Conservation (phyloP, 2,797 vertebrate genomes). For the Pampus argenteus region DNA sequence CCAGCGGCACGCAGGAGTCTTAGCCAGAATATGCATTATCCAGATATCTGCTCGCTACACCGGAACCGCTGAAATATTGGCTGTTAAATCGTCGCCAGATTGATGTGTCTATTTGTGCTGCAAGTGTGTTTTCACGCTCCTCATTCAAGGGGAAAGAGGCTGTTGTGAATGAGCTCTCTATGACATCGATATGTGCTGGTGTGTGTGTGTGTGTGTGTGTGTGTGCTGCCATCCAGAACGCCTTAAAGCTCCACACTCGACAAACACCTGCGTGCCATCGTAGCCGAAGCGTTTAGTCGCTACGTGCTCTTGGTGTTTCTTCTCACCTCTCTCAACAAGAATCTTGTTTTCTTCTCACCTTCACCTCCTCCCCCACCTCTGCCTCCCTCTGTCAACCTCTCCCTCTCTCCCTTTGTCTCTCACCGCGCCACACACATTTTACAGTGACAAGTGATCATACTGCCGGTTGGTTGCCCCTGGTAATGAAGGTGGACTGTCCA, state of each 20-base stretch:
- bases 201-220: not conserved
- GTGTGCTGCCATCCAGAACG: constrained; percentile 25
- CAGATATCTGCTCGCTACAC: too few relatives aligned
- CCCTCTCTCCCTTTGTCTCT: constrained; percentile 25
- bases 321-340: constrained; percentile 24
- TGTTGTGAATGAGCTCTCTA: constrained; percentile 41
- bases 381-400: constrained; percentile 5
- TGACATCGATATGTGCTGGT: constrained; percentile 6
- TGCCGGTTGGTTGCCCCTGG: constrained; percentile 46
- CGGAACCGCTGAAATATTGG: too few relatives aligned
- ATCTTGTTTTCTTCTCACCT: constrained; percentile 25
- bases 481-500: constrained; percentile 36
- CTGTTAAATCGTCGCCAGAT: too few relatives aligned
- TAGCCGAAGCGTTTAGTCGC: not conserved
- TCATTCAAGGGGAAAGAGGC: constrained; percentile 18
- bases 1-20: too few relatives aligned
- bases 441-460: constrained; percentile 42
- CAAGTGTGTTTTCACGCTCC: constrained; percentile 1
- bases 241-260: constrained; percentile 1
- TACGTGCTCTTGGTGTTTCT: constrained; percentile 16
- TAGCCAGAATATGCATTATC: too few relatives aligned
- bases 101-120: not conserved
- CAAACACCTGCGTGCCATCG: not conserved
- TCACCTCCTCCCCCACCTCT: not conserved
- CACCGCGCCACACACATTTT: constrained; percentile 35